A percentile compares a stretch with the other conserved stretches of the same genome.
These are phyloP conservation scores for Beroe ovata DNA, from an alignment of 37 sponge, comb jelly and placozoan species.

Conservation along the genomic window DNA sequence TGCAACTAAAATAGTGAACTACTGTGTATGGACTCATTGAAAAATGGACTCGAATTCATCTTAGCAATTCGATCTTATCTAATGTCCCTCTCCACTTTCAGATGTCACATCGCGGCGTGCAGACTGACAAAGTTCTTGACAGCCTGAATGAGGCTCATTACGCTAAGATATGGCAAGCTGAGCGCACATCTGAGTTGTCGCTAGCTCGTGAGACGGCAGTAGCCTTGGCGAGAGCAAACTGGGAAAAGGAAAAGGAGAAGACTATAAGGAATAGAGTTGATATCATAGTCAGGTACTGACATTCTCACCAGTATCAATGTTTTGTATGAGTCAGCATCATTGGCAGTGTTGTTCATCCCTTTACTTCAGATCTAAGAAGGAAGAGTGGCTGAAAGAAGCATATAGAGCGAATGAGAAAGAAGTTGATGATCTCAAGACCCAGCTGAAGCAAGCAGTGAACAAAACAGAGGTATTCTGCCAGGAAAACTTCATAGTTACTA, in stretches of 20 bases:
- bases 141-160: constrained; percentile 5
- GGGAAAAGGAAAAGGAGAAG: constrained; percentile 57
- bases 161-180: constrained; percentile 40
- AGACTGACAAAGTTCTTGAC: constrained; percentile 21
- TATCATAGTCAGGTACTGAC: constrained; percentile 18
- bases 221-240: constrained; percentile 11
- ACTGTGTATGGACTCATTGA: too few relatives aligned
- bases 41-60: too few relatives aligned
- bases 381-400: constrained; percentile 36
- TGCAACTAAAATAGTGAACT: too few relatives aligned
- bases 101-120: constrained; percentile 30
- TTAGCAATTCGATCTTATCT: not conserved
- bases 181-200: constrained; percentile 40
- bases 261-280: constrained; percentile 48
- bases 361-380: constrained; percentile 34
- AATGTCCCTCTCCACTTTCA: constrained; percentile 52
- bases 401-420: not conserved
- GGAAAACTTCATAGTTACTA: too few relatives aligned
- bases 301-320: not conserved
- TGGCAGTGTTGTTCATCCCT: not conserved
- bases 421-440: constrained; percentile 17
- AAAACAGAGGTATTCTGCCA: constrained; percentile 53
- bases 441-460: constrained; percentile 10
- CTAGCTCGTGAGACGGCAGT: constrained; percentile 47
- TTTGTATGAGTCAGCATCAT: not conserved